Evolutionary conservation across 2,888 invertebrate species (phyloP).

Genomic region (Cepaea hortensis): DNA sequence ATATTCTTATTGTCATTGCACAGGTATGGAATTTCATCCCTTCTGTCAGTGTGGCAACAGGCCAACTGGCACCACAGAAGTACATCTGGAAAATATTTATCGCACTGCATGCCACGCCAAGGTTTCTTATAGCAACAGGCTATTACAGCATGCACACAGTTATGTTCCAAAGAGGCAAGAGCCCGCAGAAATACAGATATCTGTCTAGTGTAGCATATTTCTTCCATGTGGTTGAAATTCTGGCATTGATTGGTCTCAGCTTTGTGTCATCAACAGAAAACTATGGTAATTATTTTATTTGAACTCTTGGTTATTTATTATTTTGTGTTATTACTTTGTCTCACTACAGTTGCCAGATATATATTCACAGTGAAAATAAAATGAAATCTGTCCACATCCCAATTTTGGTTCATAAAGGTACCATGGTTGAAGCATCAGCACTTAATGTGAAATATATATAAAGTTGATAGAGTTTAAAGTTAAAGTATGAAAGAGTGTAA

Average conservation of each 20-base stretch:
- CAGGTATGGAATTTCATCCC: conserved; percentile 96
- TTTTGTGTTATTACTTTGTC: background rate
- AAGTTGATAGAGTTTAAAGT: too few species aligned
- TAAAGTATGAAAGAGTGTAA: too few species aligned
- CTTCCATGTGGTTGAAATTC: conserved; percentile 35
- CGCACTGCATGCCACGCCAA: conserved; percentile 89
- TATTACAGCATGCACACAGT: conserved; percentile 81
- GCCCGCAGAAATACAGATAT: background rate
- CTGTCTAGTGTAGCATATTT: conserved; percentile 2
- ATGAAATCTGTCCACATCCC: too few species aligned
- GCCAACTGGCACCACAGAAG: conserved; percentile 89
- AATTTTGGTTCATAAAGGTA: too few species aligned
- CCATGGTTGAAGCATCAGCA: too few species aligned
- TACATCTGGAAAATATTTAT: conserved; percentile 94
- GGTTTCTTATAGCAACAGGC: conserved; percentile 87
- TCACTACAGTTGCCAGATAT: background rate
- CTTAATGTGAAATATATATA: too few species aligned
- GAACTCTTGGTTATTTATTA: background rate
- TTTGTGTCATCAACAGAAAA: conserved; percentile 45
- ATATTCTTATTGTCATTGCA: conserved; percentile 54
- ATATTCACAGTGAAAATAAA: too few species aligned
- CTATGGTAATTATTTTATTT: conserved; percentile 31
- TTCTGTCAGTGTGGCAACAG: conserved; percentile 95
- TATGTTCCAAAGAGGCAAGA: background rate
- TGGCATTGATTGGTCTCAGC: conserved; percentile 32